phyloP scores from a whole-genome alignment of 2,888 invertebrate genomes.

The Xestia xanthographa region DNA sequence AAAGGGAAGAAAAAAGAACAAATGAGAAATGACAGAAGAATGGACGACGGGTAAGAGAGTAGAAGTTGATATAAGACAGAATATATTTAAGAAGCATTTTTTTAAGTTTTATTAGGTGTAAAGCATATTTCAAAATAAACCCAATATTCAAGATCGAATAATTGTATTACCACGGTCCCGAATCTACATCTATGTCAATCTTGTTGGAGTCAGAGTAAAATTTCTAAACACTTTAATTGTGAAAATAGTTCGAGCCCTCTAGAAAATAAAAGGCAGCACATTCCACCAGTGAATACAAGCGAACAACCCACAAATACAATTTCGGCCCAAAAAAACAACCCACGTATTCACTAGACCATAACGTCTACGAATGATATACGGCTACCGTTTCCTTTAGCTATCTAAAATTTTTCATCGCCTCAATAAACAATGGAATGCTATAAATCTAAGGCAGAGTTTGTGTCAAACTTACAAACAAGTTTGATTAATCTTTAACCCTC shows the following conservation, averaged over 20 bases:
- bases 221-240: no score
- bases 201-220: no score
- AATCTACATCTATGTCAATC: no score
- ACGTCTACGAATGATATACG: constrained; percentile 46
- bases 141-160: no score
- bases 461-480: constrained; percentile 64
- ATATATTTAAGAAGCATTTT: no score
- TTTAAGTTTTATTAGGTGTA: no score
- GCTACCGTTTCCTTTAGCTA: constrained; percentile 30
- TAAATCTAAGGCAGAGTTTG: constrained; percentile 61
- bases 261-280: neutral
- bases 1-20: no score
- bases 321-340: constrained; percentile 28
- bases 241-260: neutral
- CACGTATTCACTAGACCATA: constrained; percentile 44
- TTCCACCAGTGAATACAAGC: neutral
- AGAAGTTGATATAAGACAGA: no score
- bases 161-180: no score
- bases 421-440: constrained; percentile 65
- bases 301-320: constrained; percentile 26
- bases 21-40: no score
- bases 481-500: constrained; percentile 68
- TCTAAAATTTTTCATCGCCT: constrained; percentile 39
- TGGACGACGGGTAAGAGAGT: no score
- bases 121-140: no score